Evolutionary conservation across 2,888 invertebrate genomes (phyloP), one percentile per base, ranked within the genome.

Genomic region (Drosophila kambysellisi): DNA sequence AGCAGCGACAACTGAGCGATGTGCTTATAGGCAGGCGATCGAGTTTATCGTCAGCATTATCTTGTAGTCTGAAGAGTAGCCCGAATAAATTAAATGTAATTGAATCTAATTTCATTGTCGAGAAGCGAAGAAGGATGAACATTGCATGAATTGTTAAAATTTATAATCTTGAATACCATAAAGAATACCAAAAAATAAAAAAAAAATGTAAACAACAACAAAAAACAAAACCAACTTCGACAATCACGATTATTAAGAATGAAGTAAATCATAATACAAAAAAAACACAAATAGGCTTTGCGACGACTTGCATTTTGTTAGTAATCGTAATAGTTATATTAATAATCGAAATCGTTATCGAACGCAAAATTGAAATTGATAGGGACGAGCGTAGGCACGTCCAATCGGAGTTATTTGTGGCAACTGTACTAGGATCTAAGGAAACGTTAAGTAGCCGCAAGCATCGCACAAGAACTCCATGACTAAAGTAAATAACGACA

Each of bases 231-330:
- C 70, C 63, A 86, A 81, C 89, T 78, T 90, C 89, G 87, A 88
- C 87, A 88, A 88, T 88, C 87, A 88, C 89, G 81, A 74, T 79
- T 81, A 70, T 59, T 81, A 70, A 75, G 70, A 80, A 68, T 53
- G 64, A 71, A 41, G 52, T 53, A 63, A 77, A 66, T 53, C 76
- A 85, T 88, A 81, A 46, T 52, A 32, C 25, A 51, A 56, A 39
- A 59, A 32, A 37, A 35, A 56, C 53, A 53, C 1, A 41, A 66
- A 62, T 43, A 57, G 57, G 65, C 69, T 60, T 76, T 68, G 68
- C 46, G 59, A 63, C 65, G 65, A 71, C 62, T 54, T 66, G 63
- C 37, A 62, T 64, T 81, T 76, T 72, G 65, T 54, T 66, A 54
- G 66, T 33, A 41, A 65, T 58, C 51, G 57, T 59, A 58, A 58